Evolutionary conservation across 2,797 vertebrate genomes (phyloP).

Genomic region (Anolis apletophallus): DNA sequence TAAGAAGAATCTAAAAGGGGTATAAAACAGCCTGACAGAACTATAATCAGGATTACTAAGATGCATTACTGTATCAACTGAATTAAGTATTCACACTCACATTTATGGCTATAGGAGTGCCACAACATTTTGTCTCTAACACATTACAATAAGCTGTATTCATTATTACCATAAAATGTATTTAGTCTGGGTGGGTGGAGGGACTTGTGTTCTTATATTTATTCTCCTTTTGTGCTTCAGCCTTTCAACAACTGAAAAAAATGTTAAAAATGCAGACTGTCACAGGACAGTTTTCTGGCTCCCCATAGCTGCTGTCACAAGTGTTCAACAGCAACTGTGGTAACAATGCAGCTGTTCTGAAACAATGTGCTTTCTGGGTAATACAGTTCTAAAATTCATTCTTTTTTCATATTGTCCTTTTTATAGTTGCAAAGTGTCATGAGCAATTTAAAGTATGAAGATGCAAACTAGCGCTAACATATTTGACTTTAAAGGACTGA

Average conservation of each 20-base stretch:
- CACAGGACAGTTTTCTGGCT: conserved; percentile 11
- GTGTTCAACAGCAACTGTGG: conserved; percentile 19
- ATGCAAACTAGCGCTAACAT: neutral
- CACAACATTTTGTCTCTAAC: conserved; percentile 31
- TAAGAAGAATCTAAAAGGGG: neutral
- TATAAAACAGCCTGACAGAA: neutral
- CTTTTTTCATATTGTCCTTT: neutral
- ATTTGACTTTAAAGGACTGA: neutral
- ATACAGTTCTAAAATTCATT: neutral
- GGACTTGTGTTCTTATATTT: conserved; percentile 29
- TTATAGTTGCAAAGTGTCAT: neutral
- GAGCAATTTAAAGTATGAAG: neutral
- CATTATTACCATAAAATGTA: conserved; percentile 15
- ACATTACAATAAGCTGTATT: conserved; percentile 14
- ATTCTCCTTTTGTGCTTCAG: conserved; percentile 16
- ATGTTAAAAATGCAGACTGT: conserved; percentile 37
- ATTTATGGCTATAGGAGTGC: neutral
- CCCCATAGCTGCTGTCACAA: conserved; percentile 38
- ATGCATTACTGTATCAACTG: neutral
- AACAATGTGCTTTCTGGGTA: conserved; percentile 2
- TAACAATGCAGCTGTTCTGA: conserved; percentile 19
- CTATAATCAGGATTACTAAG: neutral
- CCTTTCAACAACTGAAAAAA: conserved; percentile 28
- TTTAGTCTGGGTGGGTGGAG: conserved; percentile 34
- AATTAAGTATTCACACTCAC: conserved; percentile 5